Evolutionary conservation across 2,888 invertebrate species (phyloP), one percentile per base, ranked within the genome.

Genomic region (Ophraella communa): DNA sequence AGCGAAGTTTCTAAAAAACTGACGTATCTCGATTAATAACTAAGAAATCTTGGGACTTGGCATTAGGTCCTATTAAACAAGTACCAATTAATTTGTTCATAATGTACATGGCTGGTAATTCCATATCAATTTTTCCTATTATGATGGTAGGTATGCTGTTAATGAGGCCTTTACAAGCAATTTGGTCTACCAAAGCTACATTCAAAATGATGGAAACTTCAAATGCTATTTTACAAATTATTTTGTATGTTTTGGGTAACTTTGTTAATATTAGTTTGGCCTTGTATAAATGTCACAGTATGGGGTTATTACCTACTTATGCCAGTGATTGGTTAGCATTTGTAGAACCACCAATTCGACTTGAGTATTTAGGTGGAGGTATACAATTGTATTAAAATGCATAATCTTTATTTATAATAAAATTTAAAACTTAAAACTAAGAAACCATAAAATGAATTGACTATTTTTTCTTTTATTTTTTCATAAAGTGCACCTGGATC

Each of bases 101-200:
- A 65, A 98, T 99, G 96, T 99, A 98, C 83, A 99, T 99, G 99
- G 96, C 98, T 58, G 98, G 98, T 17, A 98, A 96, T 82, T 96
- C 98, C 0, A 98, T 99, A 76, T 98, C 98, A 0, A 98, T 99
- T 76, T 98, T 99, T 77, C 99, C 99, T 0, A 99, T 99, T 52
- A 99, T 99, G 99, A 99, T 99, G 99, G 97, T 99, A 7, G 98
- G 97, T 45, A 99, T 99, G 99, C 87, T 99, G 84, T 91, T 98
- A 75, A 92, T 98, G 76, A 86, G 98, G 67, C 98, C 98, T 1
- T 89, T 98, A 23, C 98, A 98, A 84, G 97, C 98, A 2, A 86
- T 99, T 62, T 94, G 98, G 81, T 86, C 95, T 0, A 92, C 96
- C 35, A 91, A 91, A 78, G 89, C 91, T 69, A 92, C 96, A 27